Percentiles rank a stretch among this genome's conserved stretches.
Evolutionary conservation across 2,797 vertebrate species (phyloP).

Genomic region (Danio albolineatus): DNA sequence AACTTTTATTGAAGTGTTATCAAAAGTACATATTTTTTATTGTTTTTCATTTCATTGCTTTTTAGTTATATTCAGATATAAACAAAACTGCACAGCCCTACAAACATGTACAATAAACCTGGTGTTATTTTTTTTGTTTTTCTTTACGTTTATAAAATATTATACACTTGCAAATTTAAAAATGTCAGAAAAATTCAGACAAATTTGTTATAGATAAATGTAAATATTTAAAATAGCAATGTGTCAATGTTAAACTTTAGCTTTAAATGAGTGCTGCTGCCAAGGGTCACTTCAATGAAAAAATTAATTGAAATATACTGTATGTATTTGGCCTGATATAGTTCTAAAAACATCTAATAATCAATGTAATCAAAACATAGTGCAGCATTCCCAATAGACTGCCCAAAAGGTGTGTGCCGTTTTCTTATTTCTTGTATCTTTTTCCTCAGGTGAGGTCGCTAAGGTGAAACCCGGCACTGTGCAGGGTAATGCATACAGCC

Average conservation of each 20-base stretch:
- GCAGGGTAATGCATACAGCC: slow-evolving; percentile 62
- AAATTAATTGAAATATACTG: background rate
- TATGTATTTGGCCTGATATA: background rate
- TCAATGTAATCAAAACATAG: background rate
- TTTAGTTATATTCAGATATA: no score
- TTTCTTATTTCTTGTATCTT: slow-evolving; percentile 48
- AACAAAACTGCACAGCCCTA: no score
- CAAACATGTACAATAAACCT: no score
- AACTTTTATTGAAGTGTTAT: no score
- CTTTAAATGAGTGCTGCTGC: background rate
- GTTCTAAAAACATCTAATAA: background rate
- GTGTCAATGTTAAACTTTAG: background rate
- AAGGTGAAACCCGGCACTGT: slow-evolving; percentile 58
- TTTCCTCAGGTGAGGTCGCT: slow-evolving; percentile 46
- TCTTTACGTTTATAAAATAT: no score
- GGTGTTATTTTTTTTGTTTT: no score
- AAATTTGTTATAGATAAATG: no score
- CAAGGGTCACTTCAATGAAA: background rate
- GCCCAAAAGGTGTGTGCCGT: slow-evolving; percentile 23
- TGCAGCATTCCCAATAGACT: slow-evolving; percentile 8
- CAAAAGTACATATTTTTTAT: no score
- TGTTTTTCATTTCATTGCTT: no score
- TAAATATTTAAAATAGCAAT: background rate
- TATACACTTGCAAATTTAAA: no score
- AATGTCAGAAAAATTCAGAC: no score